phyloP scores from a whole-genome alignment of 2,888 invertebrate species.

The Xestobium rufovillosum region DNA sequence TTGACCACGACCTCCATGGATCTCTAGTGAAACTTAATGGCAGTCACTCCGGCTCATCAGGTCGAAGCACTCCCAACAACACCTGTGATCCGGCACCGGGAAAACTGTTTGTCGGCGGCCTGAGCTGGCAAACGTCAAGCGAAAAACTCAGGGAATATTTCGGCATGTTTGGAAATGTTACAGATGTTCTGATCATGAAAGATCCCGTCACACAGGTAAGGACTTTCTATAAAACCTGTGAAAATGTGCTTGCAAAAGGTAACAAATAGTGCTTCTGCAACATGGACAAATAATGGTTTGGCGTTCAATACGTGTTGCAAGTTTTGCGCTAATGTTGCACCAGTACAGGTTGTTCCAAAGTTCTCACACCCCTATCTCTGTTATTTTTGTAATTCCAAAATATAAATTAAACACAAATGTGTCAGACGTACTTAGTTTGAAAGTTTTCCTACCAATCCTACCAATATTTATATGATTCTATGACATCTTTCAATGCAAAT shows the following conservation, averaged over 20 bases:
- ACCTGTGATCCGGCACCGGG: constrained; percentile 67
- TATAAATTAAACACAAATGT: too few species aligned
- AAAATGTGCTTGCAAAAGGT: background rate
- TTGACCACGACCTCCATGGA: constrained; percentile 48
- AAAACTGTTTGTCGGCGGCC: constrained; percentile 84
- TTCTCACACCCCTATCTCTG: too few species aligned
- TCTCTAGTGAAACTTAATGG: constrained; percentile 38
- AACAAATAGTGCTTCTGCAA: too few species aligned
- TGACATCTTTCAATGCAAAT: too few species aligned
- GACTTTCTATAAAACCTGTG: background rate
- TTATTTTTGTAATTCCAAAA: too few species aligned
- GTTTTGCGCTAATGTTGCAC: too few species aligned
- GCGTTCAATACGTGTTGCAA: too few species aligned
- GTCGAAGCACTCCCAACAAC: constrained; percentile 64
- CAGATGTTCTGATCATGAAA: constrained; percentile 90
- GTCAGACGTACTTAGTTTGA: too few species aligned
- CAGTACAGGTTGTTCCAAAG: too few species aligned
- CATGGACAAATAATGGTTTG: too few species aligned
- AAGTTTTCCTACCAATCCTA: too few species aligned
- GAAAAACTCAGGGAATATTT: constrained; percentile 90
- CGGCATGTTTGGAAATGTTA: constrained; percentile 84
- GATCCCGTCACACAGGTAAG: constrained; percentile 87
- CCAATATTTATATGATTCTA: too few species aligned
- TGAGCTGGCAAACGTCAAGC: constrained; percentile 89
- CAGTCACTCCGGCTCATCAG: constrained; percentile 60